Evolutionary conservation across 1,140 invertebrate genomes (phyloP).

Genomic region (Drosophila obscura): DNA sequence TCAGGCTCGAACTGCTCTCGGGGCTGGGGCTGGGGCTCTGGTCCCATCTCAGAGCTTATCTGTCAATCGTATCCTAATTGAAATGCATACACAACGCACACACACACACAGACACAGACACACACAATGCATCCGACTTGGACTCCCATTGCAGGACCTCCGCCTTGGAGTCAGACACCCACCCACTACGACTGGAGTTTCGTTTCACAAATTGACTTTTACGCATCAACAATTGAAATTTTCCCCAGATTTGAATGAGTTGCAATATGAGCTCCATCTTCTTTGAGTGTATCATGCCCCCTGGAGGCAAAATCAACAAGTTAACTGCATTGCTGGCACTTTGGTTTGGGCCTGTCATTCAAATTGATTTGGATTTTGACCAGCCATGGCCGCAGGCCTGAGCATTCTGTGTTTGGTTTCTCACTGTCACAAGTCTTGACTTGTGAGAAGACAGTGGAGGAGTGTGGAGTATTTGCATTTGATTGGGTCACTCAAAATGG

Average conservation of each 20-base stretch:
- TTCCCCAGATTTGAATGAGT: constrained; percentile 32
- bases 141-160: no score
- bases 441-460: constrained; percentile 17
- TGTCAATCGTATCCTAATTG: constrained; percentile 78
- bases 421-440: constrained; percentile 63
- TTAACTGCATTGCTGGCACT: constrained; percentile 61
- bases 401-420: constrained; percentile 52
- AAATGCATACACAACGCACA: constrained; percentile 45
- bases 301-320: constrained; percentile 70
- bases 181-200: constrained; percentile 27
- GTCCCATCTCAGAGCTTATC: constrained; percentile 36
- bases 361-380: constrained; percentile 41
- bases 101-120: constrained; percentile 19
- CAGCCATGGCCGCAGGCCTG: constrained; percentile 19
- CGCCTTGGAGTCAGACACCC: no score
- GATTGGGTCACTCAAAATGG: background rate
- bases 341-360: constrained; percentile 41
- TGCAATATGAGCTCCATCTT: background rate
- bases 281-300: background rate
- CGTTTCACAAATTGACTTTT: constrained; percentile 73
- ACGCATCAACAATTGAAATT: constrained; percentile 73
- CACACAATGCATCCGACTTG: constrained; percentile 3
- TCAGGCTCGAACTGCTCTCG: background rate
- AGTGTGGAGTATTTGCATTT: constrained; percentile 16
- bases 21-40: background rate